Evolutionary conservation across 2,888 invertebrate species (phyloP).

Genomic region (Malthinus flaveolus): DNA sequence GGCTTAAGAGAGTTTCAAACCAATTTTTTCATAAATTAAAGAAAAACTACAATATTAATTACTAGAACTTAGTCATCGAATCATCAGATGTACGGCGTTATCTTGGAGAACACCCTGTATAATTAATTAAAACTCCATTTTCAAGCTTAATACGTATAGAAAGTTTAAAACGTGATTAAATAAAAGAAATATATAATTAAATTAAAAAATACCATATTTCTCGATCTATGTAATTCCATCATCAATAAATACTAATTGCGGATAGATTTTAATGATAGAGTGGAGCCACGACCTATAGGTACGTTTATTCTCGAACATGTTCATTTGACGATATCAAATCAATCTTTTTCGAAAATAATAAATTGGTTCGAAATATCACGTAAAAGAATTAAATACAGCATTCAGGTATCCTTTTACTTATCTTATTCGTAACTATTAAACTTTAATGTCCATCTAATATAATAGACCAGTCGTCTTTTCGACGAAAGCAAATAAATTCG

Average conservation of each 20-base stretch:
- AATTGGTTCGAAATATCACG: conserved; percentile 56
- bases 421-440: conserved; percentile 53
- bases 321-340: conserved; percentile 41
- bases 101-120: no score
- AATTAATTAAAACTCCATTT: no score
- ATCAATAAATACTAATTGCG: conserved; percentile 46
- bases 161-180: conserved; percentile 19
- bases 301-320: conserved; percentile 24
- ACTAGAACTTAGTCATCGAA: no score
- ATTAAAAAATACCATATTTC: conserved; percentile 35
- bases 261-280: conserved; percentile 46
- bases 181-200: conserved; percentile 16
- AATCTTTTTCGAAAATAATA: conserved; percentile 49
- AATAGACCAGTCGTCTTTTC: conserved; percentile 36
- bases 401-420: conserved; percentile 57
- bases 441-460: conserved; percentile 52
- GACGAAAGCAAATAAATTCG: background rate
- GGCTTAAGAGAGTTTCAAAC: no score
- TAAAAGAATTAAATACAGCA: conserved; percentile 56
- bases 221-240: conserved; percentile 41
- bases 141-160: conserved; percentile 3
- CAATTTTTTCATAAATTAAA: no score
- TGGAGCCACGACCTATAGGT: conserved; percentile 25
- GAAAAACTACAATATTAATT: no score
- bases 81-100: no score